Conservation (phyloP, 2,888 invertebrate species). For the Cheiracanthium punctorium region DNA sequence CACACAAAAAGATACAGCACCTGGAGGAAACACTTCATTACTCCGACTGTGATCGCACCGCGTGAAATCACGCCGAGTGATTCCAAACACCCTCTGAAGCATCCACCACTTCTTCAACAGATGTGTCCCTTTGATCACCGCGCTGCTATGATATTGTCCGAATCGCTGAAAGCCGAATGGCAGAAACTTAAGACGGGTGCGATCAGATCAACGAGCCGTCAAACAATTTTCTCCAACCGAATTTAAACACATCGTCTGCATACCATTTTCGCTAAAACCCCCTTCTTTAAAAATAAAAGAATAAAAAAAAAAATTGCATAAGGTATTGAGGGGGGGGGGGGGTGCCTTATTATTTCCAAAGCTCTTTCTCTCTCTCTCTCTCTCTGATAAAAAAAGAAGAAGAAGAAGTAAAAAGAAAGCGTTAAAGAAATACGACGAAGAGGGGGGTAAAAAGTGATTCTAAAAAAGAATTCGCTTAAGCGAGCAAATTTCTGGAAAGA, state of each 20-base stretch:
- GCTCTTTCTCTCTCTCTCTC: too few species aligned
- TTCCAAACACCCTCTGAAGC: too few species aligned
- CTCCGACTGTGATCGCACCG: neutral
- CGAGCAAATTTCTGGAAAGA: conserved; percentile 56
- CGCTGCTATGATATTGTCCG: neutral
- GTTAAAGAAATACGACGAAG: conserved; percentile 25
- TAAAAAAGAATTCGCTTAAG: conserved; percentile 52
- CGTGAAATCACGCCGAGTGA: neutral
- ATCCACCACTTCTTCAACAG: neutral
- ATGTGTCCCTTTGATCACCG: neutral
- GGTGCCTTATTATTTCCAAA: conserved; percentile 32
- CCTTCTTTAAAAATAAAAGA: neutral
- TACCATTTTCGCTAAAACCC: neutral
- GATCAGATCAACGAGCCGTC: neutral
- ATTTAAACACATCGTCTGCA: neutral
- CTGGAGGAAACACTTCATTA: neutral
- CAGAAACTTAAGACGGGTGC: neutral
- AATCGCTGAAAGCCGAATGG: neutral
- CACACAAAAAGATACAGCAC: too few species aligned
- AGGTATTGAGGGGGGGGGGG: too few species aligned
- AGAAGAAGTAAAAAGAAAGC: conserved; percentile 23
- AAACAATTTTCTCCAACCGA: neutral
- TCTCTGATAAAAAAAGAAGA: conserved; percentile 19
- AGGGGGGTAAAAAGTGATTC: neutral
- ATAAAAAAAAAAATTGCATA: neutral